These are phyloP conservation scores for Sarcophilus harrisii DNA, from an alignment of 2,797 vertebrate genomes.

Conservation along the genomic window DNA sequence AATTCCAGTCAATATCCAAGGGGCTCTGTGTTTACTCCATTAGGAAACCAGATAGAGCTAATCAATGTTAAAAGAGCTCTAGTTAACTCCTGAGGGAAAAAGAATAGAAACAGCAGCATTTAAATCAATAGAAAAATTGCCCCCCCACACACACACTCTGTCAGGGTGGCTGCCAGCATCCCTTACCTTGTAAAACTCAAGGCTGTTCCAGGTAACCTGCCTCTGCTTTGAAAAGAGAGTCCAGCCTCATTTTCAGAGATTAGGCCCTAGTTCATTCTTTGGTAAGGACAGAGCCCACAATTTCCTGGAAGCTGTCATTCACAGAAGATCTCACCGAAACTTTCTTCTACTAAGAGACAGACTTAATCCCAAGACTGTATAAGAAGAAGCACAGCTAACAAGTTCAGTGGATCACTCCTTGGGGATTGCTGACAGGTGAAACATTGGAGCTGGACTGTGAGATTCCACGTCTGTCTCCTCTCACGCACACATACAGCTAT, in stretches of 20 bases:
- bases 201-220: not conserved
- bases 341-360: not conserved
- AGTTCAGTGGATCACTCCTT: not conserved
- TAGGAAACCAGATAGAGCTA: constrained; percentile 76
- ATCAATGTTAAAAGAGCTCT: constrained; percentile 80
- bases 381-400: not conserved
- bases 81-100: constrained; percentile 72
- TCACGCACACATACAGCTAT: not conserved
- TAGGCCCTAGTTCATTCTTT: not conserved
- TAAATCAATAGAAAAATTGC: constrained; percentile 63
- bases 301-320: not conserved
- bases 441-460: not conserved
- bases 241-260: not conserved
- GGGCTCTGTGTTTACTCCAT: constrained; percentile 76
- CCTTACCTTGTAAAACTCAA: not conserved
- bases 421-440: not conserved
- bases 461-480: not conserved
- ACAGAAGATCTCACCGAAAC: not conserved
- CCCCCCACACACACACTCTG: not conserved
- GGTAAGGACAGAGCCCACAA: not conserved
- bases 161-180: constrained; percentile 9
- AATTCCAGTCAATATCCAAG: constrained; percentile 69
- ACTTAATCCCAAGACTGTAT: not conserved
- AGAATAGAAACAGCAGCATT: constrained; percentile 68
- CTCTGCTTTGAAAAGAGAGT: not conserved